Evolutionary conservation across 2,888 invertebrate genomes (phyloP).

Genomic region (Lasioglossum morio): DNA sequence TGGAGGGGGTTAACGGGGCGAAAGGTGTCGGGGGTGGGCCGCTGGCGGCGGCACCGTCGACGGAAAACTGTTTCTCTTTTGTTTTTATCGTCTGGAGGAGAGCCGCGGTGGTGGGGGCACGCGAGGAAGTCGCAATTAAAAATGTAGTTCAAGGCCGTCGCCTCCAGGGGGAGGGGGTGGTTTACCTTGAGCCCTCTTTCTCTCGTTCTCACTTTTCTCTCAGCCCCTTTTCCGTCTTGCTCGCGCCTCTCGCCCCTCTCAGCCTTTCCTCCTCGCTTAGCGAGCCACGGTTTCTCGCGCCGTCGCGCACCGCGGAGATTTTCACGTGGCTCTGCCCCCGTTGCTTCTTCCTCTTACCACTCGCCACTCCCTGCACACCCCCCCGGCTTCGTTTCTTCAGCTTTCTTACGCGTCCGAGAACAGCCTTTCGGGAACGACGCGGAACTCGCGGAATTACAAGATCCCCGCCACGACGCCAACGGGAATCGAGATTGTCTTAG

Average conservation of each 20-base stretch:
- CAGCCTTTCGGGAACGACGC: slow-evolving; percentile 42
- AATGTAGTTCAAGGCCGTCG: slow-evolving; percentile 84
- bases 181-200: slow-evolving; percentile 72
- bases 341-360: background rate
- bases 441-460: slow-evolving; percentile 28
- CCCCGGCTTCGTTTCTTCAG: slow-evolving; percentile 20
- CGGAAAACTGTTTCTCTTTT: slow-evolving; percentile 83
- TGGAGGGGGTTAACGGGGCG: slow-evolving; percentile 64
- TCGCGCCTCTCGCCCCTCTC: slow-evolving; percentile 43
- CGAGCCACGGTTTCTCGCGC: slow-evolving; percentile 5
- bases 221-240: slow-evolving; percentile 45
- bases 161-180: slow-evolving; percentile 65
- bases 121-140: slow-evolving; percentile 83
- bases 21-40: slow-evolving; percentile 62
- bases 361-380: background rate
- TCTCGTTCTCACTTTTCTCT: slow-evolving; percentile 65
- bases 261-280: slow-evolving; percentile 37
- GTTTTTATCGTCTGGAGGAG: slow-evolving; percentile 81
- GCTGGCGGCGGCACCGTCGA: slow-evolving; percentile 66
- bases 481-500: slow-evolving; percentile 18
- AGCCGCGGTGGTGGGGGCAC: slow-evolving; percentile 52
- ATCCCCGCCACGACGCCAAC: background rate
- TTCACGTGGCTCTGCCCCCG: slow-evolving; percentile 44
- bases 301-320: slow-evolving; percentile 40
- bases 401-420: slow-evolving; percentile 38